Conservation (phyloP, 2,888 invertebrate species). For the Pheosia gnoma region DNA sequence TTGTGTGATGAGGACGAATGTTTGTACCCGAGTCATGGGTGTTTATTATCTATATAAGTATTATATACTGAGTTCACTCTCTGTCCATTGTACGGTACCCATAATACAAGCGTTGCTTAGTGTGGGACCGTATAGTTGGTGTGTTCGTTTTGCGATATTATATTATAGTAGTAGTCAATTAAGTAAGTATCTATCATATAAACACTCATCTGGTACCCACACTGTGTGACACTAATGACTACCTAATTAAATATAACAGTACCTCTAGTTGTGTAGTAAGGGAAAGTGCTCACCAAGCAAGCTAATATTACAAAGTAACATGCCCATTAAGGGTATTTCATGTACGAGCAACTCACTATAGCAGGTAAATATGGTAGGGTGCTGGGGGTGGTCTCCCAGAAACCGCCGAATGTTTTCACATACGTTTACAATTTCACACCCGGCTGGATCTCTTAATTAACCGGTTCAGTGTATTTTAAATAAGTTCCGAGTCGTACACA, state of each 20-base stretch:
- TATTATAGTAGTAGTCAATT: too few relatives aligned
- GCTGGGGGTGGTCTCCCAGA: conserved; percentile 41
- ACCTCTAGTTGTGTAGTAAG: conserved; percentile 15
- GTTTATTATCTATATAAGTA: too few relatives aligned
- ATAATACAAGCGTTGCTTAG: too few relatives aligned
- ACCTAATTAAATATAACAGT: conserved; percentile 14
- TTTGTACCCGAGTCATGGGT: too few relatives aligned
- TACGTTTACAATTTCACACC: conserved; percentile 76
- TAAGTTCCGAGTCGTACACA: conserved; percentile 52
- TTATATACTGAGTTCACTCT: too few relatives aligned
- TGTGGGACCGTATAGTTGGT: too few relatives aligned
- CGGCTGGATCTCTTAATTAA: conserved; percentile 71
- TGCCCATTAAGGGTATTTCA: conserved; percentile 30
- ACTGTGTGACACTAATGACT: conserved; percentile 11
- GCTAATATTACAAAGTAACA: conserved; percentile 12
- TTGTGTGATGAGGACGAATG: too few relatives aligned
- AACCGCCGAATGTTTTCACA: conserved; percentile 68
- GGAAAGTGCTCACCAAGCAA: conserved; percentile 8
- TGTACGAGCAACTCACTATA: conserved; percentile 43
- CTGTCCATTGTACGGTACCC: too few relatives aligned
- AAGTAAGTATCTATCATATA: too few relatives aligned
- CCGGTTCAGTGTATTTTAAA: conserved; percentile 72
- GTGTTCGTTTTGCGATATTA: too few relatives aligned
- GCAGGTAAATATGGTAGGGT: conserved; percentile 40
- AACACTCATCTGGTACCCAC: not conserved